Evolutionary conservation across 2,113 vertebrate species (phyloP), one percentile per base, ranked within the genome.

Genomic region (Vombatus ursinus): DNA sequence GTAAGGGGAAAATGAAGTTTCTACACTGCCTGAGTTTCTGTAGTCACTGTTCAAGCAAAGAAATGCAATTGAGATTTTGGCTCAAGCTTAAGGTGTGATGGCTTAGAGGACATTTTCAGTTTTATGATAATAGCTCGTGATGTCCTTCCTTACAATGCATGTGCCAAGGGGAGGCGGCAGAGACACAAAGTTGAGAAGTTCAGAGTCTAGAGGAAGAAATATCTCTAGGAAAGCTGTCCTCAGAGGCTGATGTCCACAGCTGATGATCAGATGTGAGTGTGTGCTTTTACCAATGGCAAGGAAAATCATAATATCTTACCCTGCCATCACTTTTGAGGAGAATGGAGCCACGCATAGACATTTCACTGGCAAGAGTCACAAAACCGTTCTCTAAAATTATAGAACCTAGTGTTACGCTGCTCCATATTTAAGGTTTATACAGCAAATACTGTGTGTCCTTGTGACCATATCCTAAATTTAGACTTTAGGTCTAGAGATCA

Each of bases 261-360:
- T 91, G 47, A 53, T 0, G 2, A 84, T 52, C 7, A 93, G 94
- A 93, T 12, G 9, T 89, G 52, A 25, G 26, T 84, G 89, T 77
- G 26, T 26, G 26, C 25, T 77, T 77, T 77, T n/a, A 94, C 48
- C 0, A 26, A 0, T 7, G 25, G 94, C 50, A 48, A 26, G 10
- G 12, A 37, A 93, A 93, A 53, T 1, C 0, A 0, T 0, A 51
- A 57, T 47, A 0, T 10, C 99, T 99, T 98, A 99, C 99, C 98
- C 99, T 98, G 96, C 99, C 99, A 1, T 99, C 99, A 7, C 99
- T 99, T 77, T 99, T 99, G 93, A 99, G 99, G n/a, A 99, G 99
- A 97, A 99, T 99, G 95, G n/a, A n/a, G n/a, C n/a, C 14, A n/a
- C 3, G 37, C 14, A 77, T n/a, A n/a, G 61, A 16, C 5, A n/a